Evolutionary conservation across 2,797 vertebrate genomes (phyloP).

Genomic region (Esox lucius): DNA sequence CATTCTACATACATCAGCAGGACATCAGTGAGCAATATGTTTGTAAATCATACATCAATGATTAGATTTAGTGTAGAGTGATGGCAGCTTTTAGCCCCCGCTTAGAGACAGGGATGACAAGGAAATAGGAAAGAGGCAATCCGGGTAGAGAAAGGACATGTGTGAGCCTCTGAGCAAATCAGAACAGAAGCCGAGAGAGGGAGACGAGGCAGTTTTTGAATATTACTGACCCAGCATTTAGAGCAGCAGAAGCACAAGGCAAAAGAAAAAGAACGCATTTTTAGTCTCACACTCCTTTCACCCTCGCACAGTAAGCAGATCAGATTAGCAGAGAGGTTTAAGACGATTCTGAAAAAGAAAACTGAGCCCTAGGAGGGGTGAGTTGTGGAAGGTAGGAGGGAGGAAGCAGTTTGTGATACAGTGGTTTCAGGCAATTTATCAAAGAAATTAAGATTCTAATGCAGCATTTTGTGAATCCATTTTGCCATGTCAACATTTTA

Average conservation of each 20-base stretch:
- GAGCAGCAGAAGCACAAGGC: slow-evolving; percentile 92
- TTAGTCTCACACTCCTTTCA: slow-evolving; percentile 98
- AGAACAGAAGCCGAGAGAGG: slow-evolving; percentile 45
- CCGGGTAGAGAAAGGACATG: slow-evolving; percentile 46
- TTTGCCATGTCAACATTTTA: slow-evolving; percentile 99
- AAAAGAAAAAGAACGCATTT: slow-evolving; percentile 94
- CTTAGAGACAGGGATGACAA: not conserved
- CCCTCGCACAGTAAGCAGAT: slow-evolving; percentile 98
- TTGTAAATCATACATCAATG: not conserved
- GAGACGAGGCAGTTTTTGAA: slow-evolving; percentile 89
- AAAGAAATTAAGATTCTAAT: slow-evolving; percentile 99
- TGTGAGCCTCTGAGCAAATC: slow-evolving; percentile 61
- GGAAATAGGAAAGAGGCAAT: slow-evolving; percentile 9
- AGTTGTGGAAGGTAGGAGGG: slow-evolving; percentile 81
- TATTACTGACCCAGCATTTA: slow-evolving; percentile 99
- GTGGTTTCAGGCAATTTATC: slow-evolving; percentile 99
- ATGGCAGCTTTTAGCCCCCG: not conserved
- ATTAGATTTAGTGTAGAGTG: not conserved
- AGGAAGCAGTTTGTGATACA: slow-evolving; percentile 95
- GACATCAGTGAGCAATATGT: not conserved
- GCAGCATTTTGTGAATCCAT: slow-evolving; percentile 99
- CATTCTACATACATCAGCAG: not conserved
- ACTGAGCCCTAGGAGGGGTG: slow-evolving; percentile 85
- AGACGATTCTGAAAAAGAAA: slow-evolving; percentile 94
- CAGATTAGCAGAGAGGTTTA: slow-evolving; percentile 99